Evolutionary conservation across 2,888 invertebrate genomes (phyloP).

Genomic region (Agrotis ipsilon): DNA sequence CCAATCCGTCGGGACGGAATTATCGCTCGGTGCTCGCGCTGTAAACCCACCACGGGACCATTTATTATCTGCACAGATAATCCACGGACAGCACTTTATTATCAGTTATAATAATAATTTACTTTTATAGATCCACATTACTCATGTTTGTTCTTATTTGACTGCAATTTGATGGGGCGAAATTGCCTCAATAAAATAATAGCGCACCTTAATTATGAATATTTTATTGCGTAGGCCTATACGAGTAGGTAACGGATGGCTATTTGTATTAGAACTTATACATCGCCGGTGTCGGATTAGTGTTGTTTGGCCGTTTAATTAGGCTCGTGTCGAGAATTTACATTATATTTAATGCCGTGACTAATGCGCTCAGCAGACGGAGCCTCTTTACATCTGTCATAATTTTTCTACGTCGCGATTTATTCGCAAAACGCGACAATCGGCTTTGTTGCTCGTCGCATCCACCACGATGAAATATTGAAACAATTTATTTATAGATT

Average conservation of each 20-base stretch:
- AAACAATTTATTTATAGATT: slow-evolving; percentile 82
- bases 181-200: slow-evolving; percentile 87
- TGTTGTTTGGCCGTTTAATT: slow-evolving; percentile 83
- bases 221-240: slow-evolving; percentile 70
- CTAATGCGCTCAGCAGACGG: slow-evolving; percentile 79
- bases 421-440: slow-evolving; percentile 86
- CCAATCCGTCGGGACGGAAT: slow-evolving; percentile 83
- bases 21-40: slow-evolving; percentile 84
- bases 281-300: slow-evolving; percentile 75
- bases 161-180: slow-evolving; percentile 85
- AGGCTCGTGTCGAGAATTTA: slow-evolving; percentile 79
- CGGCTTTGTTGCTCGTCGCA: slow-evolving; percentile 81
- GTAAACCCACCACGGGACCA: slow-evolving; percentile 83
- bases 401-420: slow-evolving; percentile 91
- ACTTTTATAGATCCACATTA: slow-evolving; percentile 90
- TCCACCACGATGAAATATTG: slow-evolving; percentile 79
- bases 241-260: slow-evolving; percentile 68
- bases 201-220: slow-evolving; percentile 78
- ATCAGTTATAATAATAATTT: slow-evolving; percentile 91
- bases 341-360: slow-evolving; percentile 87
- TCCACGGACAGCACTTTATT: slow-evolving; percentile 89
- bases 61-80: slow-evolving; percentile 89
- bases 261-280: slow-evolving; percentile 76
- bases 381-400: slow-evolving; percentile 87
- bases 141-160: slow-evolving; percentile 90